A percentile compares a stretch with the other conserved stretches of the same genome.
Evolutionary conservation across 2,888 invertebrate genomes (phyloP).

Genomic region (Eristalis arbustorum): DNA sequence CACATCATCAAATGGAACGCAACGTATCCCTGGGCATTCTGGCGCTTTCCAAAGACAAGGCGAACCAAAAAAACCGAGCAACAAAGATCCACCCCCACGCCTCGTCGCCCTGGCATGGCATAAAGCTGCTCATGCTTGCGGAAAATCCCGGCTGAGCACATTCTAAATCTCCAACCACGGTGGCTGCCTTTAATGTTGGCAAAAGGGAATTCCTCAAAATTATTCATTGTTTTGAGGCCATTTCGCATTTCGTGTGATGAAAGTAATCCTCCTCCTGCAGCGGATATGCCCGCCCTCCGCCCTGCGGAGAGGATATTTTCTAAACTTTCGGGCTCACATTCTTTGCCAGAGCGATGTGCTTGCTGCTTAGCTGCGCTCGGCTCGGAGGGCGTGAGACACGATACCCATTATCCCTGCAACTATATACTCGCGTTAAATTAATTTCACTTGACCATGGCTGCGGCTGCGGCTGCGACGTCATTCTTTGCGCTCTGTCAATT

Average conservation of each 20-base stretch:
- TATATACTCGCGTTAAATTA: slow-evolving; percentile 54
- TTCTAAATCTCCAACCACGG: slow-evolving; percentile 28
- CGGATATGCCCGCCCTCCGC: not conserved
- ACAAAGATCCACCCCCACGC: not conserved
- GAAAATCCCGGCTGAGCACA: slow-evolving; percentile 42
- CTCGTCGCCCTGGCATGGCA: not conserved
- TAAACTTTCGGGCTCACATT: slow-evolving; percentile 19
- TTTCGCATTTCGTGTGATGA: slow-evolving; percentile 36
- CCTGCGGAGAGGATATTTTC: not conserved
- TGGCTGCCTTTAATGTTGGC: slow-evolving; percentile 31
- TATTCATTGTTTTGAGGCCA: slow-evolving; percentile 54
- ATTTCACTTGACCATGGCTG: slow-evolving; percentile 60
- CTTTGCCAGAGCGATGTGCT: slow-evolving; percentile 13
- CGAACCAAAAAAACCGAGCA: not conserved
- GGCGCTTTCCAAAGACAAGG: not conserved
- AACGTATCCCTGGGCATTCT: slow-evolving; percentile 1
- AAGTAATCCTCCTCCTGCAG: slow-evolving; percentile 22
- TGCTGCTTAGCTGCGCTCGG: slow-evolving; percentile 1
- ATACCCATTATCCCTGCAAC: not conserved
- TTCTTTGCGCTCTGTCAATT: slow-evolving; percentile 42
- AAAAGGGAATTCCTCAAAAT: slow-evolving; percentile 54
- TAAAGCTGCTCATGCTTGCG: slow-evolving; percentile 35
- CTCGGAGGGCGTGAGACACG: not conserved
- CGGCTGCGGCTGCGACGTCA: slow-evolving; percentile 6
- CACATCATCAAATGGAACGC: not conserved